phyloP scores from a whole-genome alignment of 2,888 invertebrate species.

The Oligia strigilis region DNA sequence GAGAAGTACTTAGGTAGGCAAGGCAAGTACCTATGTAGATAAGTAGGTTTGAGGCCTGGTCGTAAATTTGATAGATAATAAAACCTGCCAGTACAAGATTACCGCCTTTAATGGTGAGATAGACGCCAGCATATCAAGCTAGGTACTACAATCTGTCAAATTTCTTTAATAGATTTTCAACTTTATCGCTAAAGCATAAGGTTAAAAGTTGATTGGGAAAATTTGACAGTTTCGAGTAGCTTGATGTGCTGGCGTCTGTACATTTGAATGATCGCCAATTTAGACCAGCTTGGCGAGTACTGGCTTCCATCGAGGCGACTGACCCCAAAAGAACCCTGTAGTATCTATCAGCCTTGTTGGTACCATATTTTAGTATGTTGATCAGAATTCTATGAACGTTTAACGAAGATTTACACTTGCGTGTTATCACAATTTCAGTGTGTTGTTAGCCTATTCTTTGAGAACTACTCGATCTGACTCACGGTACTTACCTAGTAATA shows the following conservation, averaged over 20 bases:
- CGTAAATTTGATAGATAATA: not conserved
- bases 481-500: not conserved
- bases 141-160: no score
- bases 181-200: no score
- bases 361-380: not conserved
- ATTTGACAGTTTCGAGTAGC: no score
- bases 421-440: not conserved
- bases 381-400: no score
- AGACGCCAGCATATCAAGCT: no score
- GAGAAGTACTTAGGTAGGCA: no score
- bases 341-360: not conserved
- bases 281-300: not conserved
- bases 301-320: not conserved
- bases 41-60: not conserved
- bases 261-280: not conserved
- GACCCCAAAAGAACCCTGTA: not conserved
- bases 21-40: not conserved
- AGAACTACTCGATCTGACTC: constrained; percentile 7
- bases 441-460: not conserved
- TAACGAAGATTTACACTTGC: not conserved
- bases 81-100: not conserved
- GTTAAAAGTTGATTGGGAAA: no score
- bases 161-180: no score
- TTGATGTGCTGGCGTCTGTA: no score
- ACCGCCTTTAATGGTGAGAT: no score